Evolutionary conservation across 1,140 invertebrate genomes (phyloP), one percentile per base, ranked within the genome.

Genomic region (Aphidius gifuensis): DNA sequence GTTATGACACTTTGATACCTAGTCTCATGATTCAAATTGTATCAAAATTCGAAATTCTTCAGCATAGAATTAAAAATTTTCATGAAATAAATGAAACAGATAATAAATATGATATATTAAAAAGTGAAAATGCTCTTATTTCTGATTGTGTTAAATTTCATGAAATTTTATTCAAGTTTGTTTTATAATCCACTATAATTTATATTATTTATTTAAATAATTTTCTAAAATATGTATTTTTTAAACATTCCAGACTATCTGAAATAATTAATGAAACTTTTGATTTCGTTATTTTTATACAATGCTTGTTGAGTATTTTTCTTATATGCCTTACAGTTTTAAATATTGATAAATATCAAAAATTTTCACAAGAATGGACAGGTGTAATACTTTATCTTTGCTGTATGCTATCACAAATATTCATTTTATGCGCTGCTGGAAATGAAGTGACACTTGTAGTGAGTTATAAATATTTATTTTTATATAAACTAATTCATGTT

Each of bases 231-330:
- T n/a, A n/a, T n/a, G n/a, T n/a, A n/a, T n/a, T n/a, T n/a, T n/a
- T n/a, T n/a, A n/a, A n/a, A n/a, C n/a, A n/a, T n/a, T n/a, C n/a
- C 60, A 63, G 61, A 58, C 48, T 63, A 9, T 48, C 61, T 51
- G 61, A 63, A 40, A 63, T 42, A 11, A 63, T 63, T 39, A 63
- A 63, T 44, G n/a, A 40, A 32, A 58, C 48, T 6, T 63, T 63
- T 16, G 38, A 44, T 46, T 44, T 42, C 5, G 56, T 63, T 39
- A 57, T 63, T 53, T 63, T 63, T 40, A 9, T 63, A 11, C 61
- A 63, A 58, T 63, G 47, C 38, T 58, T 40, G 5, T 49, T 58
- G 9, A 63, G 61, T 38, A 53, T 49, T 5, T 9, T 63, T 21
- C 40, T 63, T 8, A 43, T 63, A 39, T 63, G 61, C 45, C 45